These are phyloP conservation scores for Pardosa pseudoannulata DNA, from an alignment of 2,888 invertebrate genomes.

Conservation along the genomic window DNA sequence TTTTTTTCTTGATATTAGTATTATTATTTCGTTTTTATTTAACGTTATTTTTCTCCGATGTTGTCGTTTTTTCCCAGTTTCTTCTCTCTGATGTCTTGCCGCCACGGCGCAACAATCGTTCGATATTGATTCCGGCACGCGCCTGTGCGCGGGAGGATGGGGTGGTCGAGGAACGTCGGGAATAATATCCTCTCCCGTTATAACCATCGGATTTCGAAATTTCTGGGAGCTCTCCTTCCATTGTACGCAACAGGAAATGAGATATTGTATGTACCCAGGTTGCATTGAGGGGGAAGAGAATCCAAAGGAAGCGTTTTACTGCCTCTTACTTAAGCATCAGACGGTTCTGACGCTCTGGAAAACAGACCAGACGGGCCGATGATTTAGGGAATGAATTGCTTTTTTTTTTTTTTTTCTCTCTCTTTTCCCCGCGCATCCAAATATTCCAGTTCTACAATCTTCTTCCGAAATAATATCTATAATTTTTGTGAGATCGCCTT, in stretches of 20 bases:
- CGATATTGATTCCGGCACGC: slow-evolving; percentile 56
- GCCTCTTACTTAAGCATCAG: slow-evolving; percentile 64
- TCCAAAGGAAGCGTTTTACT: slow-evolving; percentile 60
- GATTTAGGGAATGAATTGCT: background rate
- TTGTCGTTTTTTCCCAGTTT: background rate
- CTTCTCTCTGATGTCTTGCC: slow-evolving; percentile 5
- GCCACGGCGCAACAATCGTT: slow-evolving; percentile 59
- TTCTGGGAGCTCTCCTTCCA: slow-evolving; percentile 34
- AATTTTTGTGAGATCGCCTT: too few species aligned
- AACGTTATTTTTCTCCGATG: slow-evolving; percentile 28
- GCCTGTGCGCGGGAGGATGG: background rate
- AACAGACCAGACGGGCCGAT: background rate
- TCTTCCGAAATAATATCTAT: too few species aligned
- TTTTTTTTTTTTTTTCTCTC: too few species aligned
- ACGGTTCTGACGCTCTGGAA: background rate
- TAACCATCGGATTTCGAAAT: slow-evolving; percentile 63
- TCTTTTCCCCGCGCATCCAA: too few species aligned
- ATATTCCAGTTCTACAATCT: too few species aligned
- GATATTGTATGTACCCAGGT: slow-evolving; percentile 52
- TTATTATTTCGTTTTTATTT: slow-evolving; percentile 54
- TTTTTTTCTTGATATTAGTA: slow-evolving; percentile 54
- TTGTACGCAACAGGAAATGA: slow-evolving; percentile 72
- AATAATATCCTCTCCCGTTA: slow-evolving; percentile 65
- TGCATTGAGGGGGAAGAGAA: slow-evolving; percentile 18
- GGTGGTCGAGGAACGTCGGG: slow-evolving; percentile 12